phyloP scores from a whole-genome alignment of 2,888 invertebrate species.

The Cremastobaeus sp. region DNA sequence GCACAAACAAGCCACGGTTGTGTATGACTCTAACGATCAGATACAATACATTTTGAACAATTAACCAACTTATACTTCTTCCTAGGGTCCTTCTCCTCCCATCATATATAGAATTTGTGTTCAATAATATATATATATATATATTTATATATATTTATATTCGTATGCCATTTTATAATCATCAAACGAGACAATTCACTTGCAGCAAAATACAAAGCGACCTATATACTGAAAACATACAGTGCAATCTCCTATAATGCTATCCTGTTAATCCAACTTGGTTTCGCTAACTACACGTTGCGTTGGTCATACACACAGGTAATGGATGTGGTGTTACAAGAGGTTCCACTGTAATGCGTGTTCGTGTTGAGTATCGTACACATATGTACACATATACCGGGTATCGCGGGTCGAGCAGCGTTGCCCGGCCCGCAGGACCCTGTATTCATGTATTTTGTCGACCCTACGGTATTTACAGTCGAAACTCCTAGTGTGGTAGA shows the following conservation, averaged over 20 bases:
- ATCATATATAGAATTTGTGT: conserved; percentile 24
- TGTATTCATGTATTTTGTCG: conserved; percentile 33
- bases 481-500: conserved; percentile 29
- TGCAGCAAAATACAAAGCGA: conserved; percentile 59
- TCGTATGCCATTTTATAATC: conserved; percentile 26
- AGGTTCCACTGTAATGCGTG: conserved; percentile 21
- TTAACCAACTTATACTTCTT: conserved; percentile 51
- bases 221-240: conserved; percentile 12
- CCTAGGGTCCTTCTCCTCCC: conserved; percentile 17
- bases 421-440: conserved; percentile 30
- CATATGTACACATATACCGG: conserved; percentile 35
- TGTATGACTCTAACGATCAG: conserved; percentile 42
- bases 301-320: neutral
- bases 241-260: conserved; percentile 12
- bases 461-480: conserved; percentile 49
- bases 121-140: conserved; percentile 33
- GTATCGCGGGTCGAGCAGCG: conserved; percentile 7
- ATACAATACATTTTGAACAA: conserved; percentile 53
- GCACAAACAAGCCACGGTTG: conserved; percentile 47
- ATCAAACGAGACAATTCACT: conserved; percentile 52
- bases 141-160: conserved; percentile 26
- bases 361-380: conserved; percentile 33
- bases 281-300: neutral
- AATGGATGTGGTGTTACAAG: neutral
- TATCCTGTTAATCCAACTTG: neutral